Evolutionary conservation across 2,113 vertebrate genomes (phyloP).

Genomic region (Grantiella picta): DNA sequence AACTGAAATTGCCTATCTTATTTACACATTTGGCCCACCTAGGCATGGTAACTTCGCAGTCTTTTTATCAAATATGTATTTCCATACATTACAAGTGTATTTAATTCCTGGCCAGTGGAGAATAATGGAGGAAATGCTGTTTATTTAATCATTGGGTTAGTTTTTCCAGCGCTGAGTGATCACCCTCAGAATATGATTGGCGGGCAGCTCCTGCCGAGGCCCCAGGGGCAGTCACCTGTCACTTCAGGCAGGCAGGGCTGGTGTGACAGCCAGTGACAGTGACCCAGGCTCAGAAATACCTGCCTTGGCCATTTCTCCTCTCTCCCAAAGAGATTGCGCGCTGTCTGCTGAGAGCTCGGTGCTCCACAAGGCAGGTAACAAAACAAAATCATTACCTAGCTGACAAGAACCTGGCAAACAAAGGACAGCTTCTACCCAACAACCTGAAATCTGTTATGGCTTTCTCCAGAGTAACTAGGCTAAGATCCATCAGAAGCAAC

Average conservation of each 20-base stretch:
- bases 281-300: not conserved
- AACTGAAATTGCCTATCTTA: slow-evolving; percentile 57
- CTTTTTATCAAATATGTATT: not conserved
- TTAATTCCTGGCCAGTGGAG: not conserved
- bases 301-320: not conserved
- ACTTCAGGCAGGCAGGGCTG: not conserved
- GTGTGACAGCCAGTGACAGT: slow-evolving; percentile 1
- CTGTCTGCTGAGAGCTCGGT: rapidly evolving
- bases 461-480: not conserved
- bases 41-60: not conserved
- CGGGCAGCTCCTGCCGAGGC: not conserved
- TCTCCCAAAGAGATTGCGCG: not conserved
- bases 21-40: slow-evolving; percentile 52
- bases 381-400: not conserved
- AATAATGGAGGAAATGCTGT: not conserved
- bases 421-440: not conserved
- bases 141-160: slow-evolving; percentile 5
- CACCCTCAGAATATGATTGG: not conserved
- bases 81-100: not conserved
- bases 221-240: slow-evolving; percentile 18
- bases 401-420: not conserved
- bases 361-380: rapidly evolving
- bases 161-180: not conserved
- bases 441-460: not conserved
- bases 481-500: not conserved